phyloP scores from a whole-genome alignment of 2,888 invertebrate species.

The Drosophila buzzatii region DNA sequence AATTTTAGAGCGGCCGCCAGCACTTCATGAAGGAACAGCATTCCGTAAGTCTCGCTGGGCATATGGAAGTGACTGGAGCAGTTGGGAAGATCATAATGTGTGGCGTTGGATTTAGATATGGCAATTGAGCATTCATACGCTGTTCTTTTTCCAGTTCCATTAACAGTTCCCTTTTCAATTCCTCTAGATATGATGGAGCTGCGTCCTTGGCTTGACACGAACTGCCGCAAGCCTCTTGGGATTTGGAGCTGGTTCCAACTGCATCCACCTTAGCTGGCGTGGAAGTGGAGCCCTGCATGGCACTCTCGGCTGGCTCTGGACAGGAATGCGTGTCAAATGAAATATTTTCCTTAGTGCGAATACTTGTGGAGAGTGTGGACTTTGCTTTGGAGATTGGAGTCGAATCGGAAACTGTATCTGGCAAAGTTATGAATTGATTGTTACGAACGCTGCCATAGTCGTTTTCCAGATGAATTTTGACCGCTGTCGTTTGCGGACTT shows the following conservation, averaged over 20 bases:
- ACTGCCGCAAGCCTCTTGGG: too few relatives aligned
- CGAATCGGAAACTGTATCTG: fast-evolving
- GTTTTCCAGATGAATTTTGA: background rate
- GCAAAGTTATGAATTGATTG: too few relatives aligned
- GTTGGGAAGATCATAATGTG: conserved; percentile 13
- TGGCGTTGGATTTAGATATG: background rate
- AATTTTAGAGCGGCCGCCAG: conserved; percentile 21
- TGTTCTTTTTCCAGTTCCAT: conserved; percentile 15
- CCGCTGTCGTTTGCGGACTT: too few relatives aligned
- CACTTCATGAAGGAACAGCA: background rate
- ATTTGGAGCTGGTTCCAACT: too few relatives aligned
- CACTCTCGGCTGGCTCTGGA: too few relatives aligned
- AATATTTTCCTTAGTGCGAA: background rate
- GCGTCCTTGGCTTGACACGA: conserved; percentile 5
- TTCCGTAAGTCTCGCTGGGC: background rate
- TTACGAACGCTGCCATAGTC: background rate
- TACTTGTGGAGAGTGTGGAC: background rate
- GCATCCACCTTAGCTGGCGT: too few relatives aligned
- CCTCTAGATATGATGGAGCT: conserved; percentile 32
- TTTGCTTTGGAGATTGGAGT: background rate
- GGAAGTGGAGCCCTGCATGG: too few relatives aligned
- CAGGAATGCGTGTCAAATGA: too few relatives aligned
- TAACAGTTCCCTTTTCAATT: conserved; percentile 48
- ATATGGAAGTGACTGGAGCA: background rate
- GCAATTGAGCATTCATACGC: background rate